phyloP scores from a whole-genome alignment of 2,888 invertebrate genomes.

The Uloborus plumipes region DNA sequence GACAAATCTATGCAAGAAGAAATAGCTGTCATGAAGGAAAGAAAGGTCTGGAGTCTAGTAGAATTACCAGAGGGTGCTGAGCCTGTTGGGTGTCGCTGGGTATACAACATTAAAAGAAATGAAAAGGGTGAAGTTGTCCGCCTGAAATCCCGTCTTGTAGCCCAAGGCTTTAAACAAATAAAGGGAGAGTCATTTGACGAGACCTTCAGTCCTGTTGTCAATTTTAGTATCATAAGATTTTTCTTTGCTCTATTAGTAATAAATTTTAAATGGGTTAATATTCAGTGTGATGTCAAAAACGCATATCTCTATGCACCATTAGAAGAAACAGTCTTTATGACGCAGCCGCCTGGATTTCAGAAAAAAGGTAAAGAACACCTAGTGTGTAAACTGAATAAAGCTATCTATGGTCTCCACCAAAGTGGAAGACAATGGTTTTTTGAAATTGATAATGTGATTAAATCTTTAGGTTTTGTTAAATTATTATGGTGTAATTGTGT shows the following conservation, averaged over 20 bases:
- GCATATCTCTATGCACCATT: slow-evolving; percentile 17
- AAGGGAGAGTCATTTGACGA: slow-evolving; percentile 11
- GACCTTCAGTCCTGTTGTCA: background rate
- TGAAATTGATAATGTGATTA: background rate
- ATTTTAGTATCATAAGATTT: background rate
- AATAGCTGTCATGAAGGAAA: background rate
- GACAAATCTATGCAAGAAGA: background rate
- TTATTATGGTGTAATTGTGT: slow-evolving; percentile 4
- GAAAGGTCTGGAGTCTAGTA: slow-evolving; percentile 9
- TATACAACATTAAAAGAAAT: background rate
- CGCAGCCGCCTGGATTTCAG: background rate
- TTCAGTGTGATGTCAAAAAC: slow-evolving; percentile 3
- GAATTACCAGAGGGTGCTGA: background rate
- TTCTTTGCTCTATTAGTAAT: slow-evolving; percentile 1
- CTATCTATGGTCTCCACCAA: slow-evolving; percentile 13
- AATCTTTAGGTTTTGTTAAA: slow-evolving; percentile 10
- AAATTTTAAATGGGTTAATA: slow-evolving; percentile 4
- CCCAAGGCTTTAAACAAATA: slow-evolving; percentile 1
- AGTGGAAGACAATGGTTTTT: slow-evolving; percentile 15
- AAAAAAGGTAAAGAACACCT: background rate
- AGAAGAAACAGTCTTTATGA: background rate
- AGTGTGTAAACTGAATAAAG: background rate
- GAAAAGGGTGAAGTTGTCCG: background rate
- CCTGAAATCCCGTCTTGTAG: background rate
- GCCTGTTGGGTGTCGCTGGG: background rate